Conservation (phyloP, 1,140 invertebrate species). For the Nylanderia fulva region DNA sequence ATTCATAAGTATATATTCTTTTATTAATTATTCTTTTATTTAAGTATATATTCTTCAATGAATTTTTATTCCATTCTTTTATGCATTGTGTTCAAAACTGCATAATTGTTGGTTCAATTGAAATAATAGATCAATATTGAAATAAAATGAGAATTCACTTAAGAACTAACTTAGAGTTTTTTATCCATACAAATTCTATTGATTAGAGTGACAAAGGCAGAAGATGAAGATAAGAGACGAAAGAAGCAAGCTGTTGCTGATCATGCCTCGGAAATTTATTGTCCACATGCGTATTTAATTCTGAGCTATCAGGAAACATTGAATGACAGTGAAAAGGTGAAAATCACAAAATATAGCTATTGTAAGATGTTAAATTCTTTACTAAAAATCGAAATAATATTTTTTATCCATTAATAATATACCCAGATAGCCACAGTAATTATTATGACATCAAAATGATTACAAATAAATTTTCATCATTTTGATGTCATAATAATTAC, state of each 20-base stretch:
- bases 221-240: constrained; percentile 69
- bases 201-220: constrained; percentile 63
- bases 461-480: too few relatives aligned
- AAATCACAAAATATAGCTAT: not conserved
- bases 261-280: constrained; percentile 69
- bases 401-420: too few relatives aligned
- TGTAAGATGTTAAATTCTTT: constrained; percentile 5
- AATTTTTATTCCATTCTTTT: not conserved
- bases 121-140: not conserved
- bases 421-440: too few relatives aligned
- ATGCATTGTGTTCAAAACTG: not conserved
- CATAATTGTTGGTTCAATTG: not conserved
- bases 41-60: not conserved
- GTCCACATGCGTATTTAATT: constrained; percentile 77
- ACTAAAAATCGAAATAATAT: constrained; percentile 17
- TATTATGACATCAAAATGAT: too few relatives aligned
- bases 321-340: constrained; percentile 78
- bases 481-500: too few relatives aligned
- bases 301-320: constrained; percentile 77
- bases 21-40: not conserved
- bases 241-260: constrained; percentile 22
- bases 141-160: not conserved
- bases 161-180: too few relatives aligned
- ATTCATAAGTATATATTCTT: not conserved
- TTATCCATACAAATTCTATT: constrained; percentile 35